These are phyloP conservation scores for Eonycteris spelaea DNA, from an alignment of 2,113 vertebrate species.

Conservation along the genomic window DNA sequence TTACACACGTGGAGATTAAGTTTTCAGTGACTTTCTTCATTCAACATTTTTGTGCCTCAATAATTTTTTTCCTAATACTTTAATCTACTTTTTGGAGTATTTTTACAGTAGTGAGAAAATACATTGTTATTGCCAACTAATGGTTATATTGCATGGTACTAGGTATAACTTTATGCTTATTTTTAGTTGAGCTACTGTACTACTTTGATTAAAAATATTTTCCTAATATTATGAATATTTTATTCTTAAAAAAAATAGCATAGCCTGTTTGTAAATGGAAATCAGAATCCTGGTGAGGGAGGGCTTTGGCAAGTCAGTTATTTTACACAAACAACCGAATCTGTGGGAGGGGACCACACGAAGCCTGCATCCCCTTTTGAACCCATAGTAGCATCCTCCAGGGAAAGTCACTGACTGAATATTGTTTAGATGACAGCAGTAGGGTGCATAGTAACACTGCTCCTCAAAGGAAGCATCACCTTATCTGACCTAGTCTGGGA, in stretches of 20 bases:
- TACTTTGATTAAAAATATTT: conserved; percentile 58
- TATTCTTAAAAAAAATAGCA: conserved; percentile 38
- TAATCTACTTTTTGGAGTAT: neutral
- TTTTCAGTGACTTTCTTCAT: neutral
- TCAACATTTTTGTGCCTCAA: neutral
- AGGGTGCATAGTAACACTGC: conserved; percentile 61
- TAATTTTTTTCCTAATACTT: neutral
- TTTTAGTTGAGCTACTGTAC: conserved; percentile 33
- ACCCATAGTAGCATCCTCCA: conserved; percentile 55
- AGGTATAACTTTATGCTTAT: neutral
- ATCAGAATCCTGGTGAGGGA: conserved; percentile 51
- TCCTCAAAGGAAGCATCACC: conserved; percentile 74
- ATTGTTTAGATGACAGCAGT: conserved; percentile 73
- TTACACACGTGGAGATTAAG: neutral
- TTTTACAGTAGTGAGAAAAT: conserved; percentile 1
- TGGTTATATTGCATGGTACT: neutral
- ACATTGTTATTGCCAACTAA: conserved; percentile 12
- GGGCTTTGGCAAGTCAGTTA: conserved; percentile 49
- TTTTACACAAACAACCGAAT: conserved; percentile 66
- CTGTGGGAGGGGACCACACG: conserved; percentile 73
- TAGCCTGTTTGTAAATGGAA: conserved; percentile 64
- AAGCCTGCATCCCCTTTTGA: conserved; percentile 67
- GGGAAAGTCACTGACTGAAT: conserved; percentile 61
- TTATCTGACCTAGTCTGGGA: conserved; percentile 68
- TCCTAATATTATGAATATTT: conserved; percentile 60